Evolutionary conservation across 2,888 invertebrate species (phyloP).

Genomic region (Sarcophaga rosellei): DNA sequence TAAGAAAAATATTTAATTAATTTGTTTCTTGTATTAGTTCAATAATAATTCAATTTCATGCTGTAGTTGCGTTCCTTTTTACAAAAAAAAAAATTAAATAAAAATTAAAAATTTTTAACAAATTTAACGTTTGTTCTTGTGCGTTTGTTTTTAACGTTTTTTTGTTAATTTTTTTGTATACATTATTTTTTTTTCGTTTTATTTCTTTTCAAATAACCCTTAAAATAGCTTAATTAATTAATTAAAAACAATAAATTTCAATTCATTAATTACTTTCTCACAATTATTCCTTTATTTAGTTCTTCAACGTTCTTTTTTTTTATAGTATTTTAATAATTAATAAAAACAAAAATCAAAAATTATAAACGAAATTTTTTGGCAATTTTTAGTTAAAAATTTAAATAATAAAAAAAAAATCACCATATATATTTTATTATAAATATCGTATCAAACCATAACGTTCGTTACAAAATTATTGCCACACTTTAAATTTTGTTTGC

Average conservation of each 20-base stretch:
- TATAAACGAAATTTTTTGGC: conserved; percentile 15
- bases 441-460: conserved; percentile 69
- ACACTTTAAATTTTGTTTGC: conserved; percentile 79
- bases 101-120: conserved; percentile 33
- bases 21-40: conserved; percentile 18
- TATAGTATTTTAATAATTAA: not conserved
- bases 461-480: conserved; percentile 68
- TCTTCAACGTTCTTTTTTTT: conserved; percentile 19
- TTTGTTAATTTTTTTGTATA: conserved; percentile 59
- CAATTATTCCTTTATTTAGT: conserved; percentile 22
- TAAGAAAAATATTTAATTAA: conserved; percentile 49
- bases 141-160: conserved; percentile 69
- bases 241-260: not conserved
- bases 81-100: conserved; percentile 5
- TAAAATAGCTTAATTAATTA: not conserved
- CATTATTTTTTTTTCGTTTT: conserved; percentile 1
- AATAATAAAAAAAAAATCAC: conserved; percentile 42
- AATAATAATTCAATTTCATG: conserved; percentile 31
- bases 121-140: conserved; percentile 46
- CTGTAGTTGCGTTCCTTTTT: conserved; percentile 59
- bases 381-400: conserved; percentile 21
- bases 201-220: conserved; percentile 5
- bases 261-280: conserved; percentile 43
- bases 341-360: not conserved
- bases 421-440: not conserved